phyloP scores from a whole-genome alignment of 2,888 invertebrate genomes.

The Acheta domesticus region DNA sequence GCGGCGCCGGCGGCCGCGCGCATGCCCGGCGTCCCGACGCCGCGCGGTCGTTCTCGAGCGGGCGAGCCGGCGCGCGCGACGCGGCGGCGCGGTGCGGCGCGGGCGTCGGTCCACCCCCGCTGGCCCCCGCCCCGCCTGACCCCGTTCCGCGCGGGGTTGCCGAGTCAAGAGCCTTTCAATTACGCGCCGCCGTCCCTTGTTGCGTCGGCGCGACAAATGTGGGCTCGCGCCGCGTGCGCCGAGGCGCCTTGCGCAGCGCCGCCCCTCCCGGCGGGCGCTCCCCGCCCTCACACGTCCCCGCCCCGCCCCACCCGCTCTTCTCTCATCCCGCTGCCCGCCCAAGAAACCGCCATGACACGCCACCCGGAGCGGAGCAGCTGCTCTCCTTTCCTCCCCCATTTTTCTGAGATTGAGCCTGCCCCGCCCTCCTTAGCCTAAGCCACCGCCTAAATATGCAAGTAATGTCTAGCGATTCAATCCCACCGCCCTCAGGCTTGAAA shows the following conservation, averaged over 20 bases:
- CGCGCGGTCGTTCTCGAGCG: not conserved
- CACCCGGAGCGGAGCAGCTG: not conserved
- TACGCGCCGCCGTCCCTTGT: not conserved
- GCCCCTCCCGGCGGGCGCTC: not conserved
- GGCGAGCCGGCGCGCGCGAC: not conserved
- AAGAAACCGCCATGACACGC: not conserved
- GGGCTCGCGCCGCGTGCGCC: not conserved
- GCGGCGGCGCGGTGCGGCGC: not conserved
- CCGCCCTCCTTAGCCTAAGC: too few species aligned
- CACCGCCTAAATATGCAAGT: too few species aligned
- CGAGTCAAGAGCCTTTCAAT: constrained; percentile 2
- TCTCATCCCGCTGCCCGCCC: not conserved
- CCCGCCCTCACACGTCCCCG: not conserved
- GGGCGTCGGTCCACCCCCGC: not conserved
- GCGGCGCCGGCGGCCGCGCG: not conserved
- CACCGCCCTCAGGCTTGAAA: too few species aligned
- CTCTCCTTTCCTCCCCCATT: not conserved
- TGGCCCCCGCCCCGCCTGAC: not conserved
- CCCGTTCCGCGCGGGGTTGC: constrained; percentile 7
- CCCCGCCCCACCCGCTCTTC: not conserved
- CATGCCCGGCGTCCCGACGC: not conserved
- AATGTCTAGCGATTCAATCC: too few species aligned
- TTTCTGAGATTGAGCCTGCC: too few species aligned
- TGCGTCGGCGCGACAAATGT: not conserved
- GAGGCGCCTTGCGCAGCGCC: not conserved